Evolutionary conservation across 1,140 invertebrate species (phyloP), one percentile per base, ranked within the genome.

Genomic region (Camponotus floridanus): DNA sequence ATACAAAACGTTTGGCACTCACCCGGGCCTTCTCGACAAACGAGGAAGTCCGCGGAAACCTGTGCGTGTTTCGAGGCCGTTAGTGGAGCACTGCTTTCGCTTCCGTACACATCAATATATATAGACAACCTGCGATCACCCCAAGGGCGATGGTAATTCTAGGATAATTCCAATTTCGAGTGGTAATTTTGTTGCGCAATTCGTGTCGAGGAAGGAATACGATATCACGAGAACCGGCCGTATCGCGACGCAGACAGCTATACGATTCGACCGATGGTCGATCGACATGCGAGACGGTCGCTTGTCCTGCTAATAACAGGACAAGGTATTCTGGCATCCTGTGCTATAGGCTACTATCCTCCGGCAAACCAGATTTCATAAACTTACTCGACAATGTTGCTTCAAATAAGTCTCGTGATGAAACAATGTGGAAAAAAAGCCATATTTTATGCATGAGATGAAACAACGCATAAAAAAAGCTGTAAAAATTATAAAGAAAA

Each of bases 141-240:
- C 83, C 31, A 33, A 36, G 76, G 74, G 74, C 86, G 86, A 91
- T 90, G 89, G 88, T 92, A 93, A 93, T 93, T 93, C 86, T 86
- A 90, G 91, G 86, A 92, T 92, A 92, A 93, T 93, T 92, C 91
- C 89, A 92, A 92, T 93, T 92, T 92, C 91, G 89, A 92, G 91
- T 92, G 87, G 90, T 89, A 91, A 93, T 92, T 92, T 91, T 88
- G 90, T 89, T 92, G 92, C 92, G 90, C 92, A 91, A 92, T 93
- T 93, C 88, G 87, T 93, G 92, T 92, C 80, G 85, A 91, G 91
- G 88, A 92, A 93, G 91, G 90, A 93, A 93, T 93, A 92, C 86
- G 91, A 90, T 93, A 91, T 90, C 78, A 70, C 85, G 64, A 83
- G 86, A 88, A 81, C 76, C 74, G 65, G 45, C 59, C 73, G 48